Conservation (phyloP, 2,113 vertebrate species). For the Coryphaenoides rupestris region DNA sequence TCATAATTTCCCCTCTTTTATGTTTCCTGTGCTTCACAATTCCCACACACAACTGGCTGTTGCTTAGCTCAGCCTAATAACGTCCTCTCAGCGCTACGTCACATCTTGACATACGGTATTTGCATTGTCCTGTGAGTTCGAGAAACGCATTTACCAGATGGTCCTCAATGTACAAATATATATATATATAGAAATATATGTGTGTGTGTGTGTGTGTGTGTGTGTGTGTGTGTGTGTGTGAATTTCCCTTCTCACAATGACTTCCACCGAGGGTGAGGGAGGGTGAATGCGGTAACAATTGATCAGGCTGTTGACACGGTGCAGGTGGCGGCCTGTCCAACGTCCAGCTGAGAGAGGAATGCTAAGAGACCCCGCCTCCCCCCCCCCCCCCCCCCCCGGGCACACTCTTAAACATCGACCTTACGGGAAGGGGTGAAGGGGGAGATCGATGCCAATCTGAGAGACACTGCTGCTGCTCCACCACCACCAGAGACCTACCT, state of each 20-base stretch:
- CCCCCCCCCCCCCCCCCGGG: background rate
- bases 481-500: background rate
- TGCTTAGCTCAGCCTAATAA: too few species aligned
- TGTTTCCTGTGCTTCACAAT: too few species aligned
- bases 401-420: background rate
- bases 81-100: too few species aligned
- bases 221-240: too few species aligned
- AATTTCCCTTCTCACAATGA: slow-evolving; percentile 27
- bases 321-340: slow-evolving; percentile 63
- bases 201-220: too few species aligned
- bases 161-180: background rate
- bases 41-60: too few species aligned
- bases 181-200: background rate
- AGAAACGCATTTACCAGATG: background rate
- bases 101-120: too few species aligned
- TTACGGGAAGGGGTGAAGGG: background rate
- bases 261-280: slow-evolving; percentile 32
- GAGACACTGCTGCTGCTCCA: background rate
- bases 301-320: slow-evolving; percentile 53
- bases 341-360: slow-evolving; percentile 67
- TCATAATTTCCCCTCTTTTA: too few species aligned
- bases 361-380: slow-evolving; percentile 12
- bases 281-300: slow-evolving; percentile 47
- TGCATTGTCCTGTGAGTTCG: too few species aligned
- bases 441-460: background rate